Conservation (phyloP, 2,888 invertebrate genomes). For the Drosophila neotestacea region DNA sequence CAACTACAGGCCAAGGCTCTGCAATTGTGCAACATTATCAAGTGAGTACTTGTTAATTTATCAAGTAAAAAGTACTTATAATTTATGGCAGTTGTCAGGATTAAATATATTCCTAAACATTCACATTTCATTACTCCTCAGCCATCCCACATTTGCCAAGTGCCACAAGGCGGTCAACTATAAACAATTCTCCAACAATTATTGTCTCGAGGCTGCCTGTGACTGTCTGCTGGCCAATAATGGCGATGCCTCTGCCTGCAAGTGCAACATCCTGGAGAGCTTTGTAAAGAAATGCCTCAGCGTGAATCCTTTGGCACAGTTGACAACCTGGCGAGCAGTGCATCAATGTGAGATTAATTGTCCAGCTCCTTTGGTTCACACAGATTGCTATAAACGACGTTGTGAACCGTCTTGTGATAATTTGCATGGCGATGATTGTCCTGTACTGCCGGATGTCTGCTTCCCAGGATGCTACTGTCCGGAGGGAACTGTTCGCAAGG, state of each 20-base stretch:
- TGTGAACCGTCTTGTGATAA: conserved; percentile 93
- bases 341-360: conserved; percentile 91
- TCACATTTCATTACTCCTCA: conserved; percentile 65
- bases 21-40: conserved; percentile 89
- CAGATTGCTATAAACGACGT: conserved; percentile 91
- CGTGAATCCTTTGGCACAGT: conserved; percentile 87
- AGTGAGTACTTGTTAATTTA: conserved; percentile 85
- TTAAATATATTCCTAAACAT: background rate
- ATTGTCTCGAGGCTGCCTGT: conserved; percentile 92
- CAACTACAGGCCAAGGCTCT: conserved; percentile 88
- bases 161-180: conserved; percentile 89
- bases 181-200: conserved; percentile 88
- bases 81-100: too few relatives aligned
- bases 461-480: conserved; percentile 95
- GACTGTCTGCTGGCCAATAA: conserved; percentile 88
- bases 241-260: conserved; percentile 86
- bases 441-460: conserved; percentile 89
- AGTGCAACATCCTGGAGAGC: conserved; percentile 89
- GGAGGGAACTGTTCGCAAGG: conserved; percentile 89
- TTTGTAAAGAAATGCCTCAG: conserved; percentile 91
- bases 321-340: conserved; percentile 90
- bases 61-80: too few relatives aligned
- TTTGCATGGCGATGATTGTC: conserved; percentile 87
- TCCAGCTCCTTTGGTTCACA: conserved; percentile 91
- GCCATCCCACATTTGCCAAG: conserved; percentile 88